A percentile compares a stretch with the other conserved stretches of the same genome.
Conservation (phyloP, 2,113 vertebrate species). For the Rynchops niger region DNA sequence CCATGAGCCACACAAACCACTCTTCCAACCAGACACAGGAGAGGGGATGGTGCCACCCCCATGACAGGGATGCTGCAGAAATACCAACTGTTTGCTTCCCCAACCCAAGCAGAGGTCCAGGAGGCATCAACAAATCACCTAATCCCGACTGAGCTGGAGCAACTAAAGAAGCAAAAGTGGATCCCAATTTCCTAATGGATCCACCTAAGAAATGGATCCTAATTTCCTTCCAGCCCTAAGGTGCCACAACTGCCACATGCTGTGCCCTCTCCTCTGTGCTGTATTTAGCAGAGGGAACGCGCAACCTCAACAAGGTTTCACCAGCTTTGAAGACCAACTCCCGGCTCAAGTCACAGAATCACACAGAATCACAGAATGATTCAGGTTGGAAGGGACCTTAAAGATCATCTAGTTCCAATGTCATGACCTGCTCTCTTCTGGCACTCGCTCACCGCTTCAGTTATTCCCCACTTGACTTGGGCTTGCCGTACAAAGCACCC, state of each 20-base stretch:
- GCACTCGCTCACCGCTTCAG: rapidly evolving
- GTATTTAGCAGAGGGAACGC: rapidly evolving
- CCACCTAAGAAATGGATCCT: background rate
- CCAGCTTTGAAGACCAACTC: background rate
- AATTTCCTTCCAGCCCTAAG: background rate
- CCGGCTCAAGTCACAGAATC: rapidly evolving
- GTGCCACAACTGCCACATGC: rapidly evolving
- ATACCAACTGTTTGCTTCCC: background rate
- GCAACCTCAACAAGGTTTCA: background rate
- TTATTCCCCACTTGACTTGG: background rate
- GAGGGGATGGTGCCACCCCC: background rate
- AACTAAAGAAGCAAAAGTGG: background rate
- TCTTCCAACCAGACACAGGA: background rate
- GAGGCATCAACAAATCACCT: background rate
- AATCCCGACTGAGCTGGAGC: background rate
- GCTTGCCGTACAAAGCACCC: background rate
- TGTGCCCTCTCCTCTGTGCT: rapidly evolving
- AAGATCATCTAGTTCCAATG: no score
- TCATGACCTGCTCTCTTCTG: background rate
- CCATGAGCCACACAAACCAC: rapidly evolving
- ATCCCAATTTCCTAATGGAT: background rate
- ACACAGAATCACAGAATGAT: no score
- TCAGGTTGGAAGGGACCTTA: no score
- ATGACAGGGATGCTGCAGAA: background rate
- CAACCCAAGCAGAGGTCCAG: background rate